Evolutionary conservation across 2,113 vertebrate genomes (phyloP).

Genomic region (Silurus asotus): DNA sequence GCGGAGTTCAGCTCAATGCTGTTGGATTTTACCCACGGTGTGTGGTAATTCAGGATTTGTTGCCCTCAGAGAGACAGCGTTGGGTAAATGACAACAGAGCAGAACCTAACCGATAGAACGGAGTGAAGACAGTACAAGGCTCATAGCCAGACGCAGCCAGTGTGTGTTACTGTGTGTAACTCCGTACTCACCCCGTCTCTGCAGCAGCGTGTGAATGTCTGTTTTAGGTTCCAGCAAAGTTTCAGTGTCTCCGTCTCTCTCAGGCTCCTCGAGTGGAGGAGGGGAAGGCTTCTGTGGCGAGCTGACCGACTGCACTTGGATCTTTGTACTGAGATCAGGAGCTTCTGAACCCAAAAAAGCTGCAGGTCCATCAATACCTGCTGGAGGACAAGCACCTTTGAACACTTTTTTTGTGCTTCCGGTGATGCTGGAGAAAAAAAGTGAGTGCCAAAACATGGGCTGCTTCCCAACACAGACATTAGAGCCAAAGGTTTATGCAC

Average conservation of each 20-base stretch:
- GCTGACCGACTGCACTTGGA: slow-evolving; percentile 76
- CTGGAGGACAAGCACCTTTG: neutral
- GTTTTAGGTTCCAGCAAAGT: slow-evolving; percentile 74
- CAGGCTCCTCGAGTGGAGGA: slow-evolving; percentile 65
- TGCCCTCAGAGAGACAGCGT: neutral
- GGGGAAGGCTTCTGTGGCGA: slow-evolving; percentile 65
- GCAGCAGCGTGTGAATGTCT: slow-evolving; percentile 85
- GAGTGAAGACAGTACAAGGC: neutral
- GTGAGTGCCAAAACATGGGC: neutral
- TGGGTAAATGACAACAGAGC: slow-evolving; percentile 37
- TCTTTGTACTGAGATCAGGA: slow-evolving; percentile 72
- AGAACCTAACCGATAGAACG: neutral
- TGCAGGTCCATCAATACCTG: slow-evolving; percentile 90
- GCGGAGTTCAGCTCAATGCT: neutral
- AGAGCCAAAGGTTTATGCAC: neutral
- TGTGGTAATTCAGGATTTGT: neutral
- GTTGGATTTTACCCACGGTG: neutral
- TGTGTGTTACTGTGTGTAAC: neutral
- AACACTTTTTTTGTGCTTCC: neutral
- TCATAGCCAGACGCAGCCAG: neutral
- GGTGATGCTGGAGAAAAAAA: neutral
- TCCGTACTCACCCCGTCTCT: slow-evolving; percentile 79
- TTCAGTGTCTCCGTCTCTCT: slow-evolving; percentile 71
- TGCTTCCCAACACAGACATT: neutral
- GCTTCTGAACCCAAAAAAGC: slow-evolving; percentile 78